A percentile compares a stretch with the other conserved stretches of the same genome.
These are phyloP conservation scores for Dasysyrphus albostriatus DNA, from an alignment of 2,888 invertebrate genomes.

Conservation along the genomic window DNA sequence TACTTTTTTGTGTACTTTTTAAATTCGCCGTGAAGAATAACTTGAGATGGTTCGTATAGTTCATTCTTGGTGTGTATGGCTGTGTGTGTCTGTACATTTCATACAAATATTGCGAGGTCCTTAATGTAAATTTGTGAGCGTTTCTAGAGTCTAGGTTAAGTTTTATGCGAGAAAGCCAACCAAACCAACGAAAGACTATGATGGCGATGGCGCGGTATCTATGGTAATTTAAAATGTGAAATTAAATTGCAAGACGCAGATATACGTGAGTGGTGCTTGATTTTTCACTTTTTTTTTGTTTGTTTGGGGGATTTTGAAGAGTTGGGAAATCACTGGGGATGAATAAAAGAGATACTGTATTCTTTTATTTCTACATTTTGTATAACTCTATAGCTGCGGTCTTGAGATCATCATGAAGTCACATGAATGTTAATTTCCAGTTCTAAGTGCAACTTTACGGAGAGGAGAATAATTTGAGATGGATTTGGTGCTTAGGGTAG, in stretches of 20 bases:
- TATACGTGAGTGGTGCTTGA: constrained; percentile 41
- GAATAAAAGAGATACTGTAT: constrained; percentile 58
- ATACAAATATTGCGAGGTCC: constrained; percentile 43
- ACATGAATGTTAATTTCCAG: constrained; percentile 72
- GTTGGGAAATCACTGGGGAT: constrained; percentile 69
- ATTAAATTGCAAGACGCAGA: constrained; percentile 70
- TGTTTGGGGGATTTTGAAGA: constrained; percentile 46
- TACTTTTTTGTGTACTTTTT: background rate
- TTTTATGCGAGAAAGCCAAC: constrained; percentile 26
- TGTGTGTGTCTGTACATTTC: constrained; percentile 7
- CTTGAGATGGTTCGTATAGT: constrained; percentile 13
- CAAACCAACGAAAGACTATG: constrained; percentile 56
- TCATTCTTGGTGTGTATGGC: background rate
- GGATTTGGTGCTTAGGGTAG: constrained; percentile 39
- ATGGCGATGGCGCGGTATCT: constrained; percentile 41
- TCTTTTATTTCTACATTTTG: background rate
- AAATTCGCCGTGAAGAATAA: constrained; percentile 8
- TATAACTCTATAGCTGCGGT: constrained; percentile 35
- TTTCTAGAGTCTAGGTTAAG: constrained; percentile 42
- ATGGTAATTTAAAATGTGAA: constrained; percentile 74
- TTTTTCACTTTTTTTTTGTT: constrained; percentile 16
- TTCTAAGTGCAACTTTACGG: constrained; percentile 51
- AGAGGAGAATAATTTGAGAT: background rate
- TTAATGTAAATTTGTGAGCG: constrained; percentile 68
- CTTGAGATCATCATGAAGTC: constrained; percentile 67